A percentile compares a stretch with the other conserved stretches of the same genome.
Evolutionary conservation across 2,113 vertebrate genomes (phyloP).

Genomic region (Actinemys pallida): DNA sequence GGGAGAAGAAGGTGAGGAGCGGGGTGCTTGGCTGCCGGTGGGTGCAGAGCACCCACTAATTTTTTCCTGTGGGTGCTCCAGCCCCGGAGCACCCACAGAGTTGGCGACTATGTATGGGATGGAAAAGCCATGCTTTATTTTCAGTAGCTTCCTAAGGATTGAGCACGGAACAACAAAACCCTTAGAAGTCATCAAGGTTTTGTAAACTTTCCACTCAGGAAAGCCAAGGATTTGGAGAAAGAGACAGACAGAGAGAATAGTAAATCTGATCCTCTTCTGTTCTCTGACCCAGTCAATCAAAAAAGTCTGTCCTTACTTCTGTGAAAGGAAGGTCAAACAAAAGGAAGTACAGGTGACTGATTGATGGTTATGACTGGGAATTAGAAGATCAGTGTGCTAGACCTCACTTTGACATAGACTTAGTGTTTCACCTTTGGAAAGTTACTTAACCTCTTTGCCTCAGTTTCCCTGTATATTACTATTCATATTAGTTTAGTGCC

Average conservation of each 20-base stretch:
- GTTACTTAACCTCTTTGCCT: too few relatives aligned
- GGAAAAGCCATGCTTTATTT: neutral
- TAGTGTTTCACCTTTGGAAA: too few relatives aligned
- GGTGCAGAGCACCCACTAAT: too few relatives aligned
- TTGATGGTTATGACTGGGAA: neutral
- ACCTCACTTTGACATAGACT: neutral
- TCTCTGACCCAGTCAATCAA: neutral
- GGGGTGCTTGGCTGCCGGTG: too few relatives aligned
- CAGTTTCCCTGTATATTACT: neutral
- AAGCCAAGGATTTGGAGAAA: neutral
- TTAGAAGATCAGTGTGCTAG: neutral
- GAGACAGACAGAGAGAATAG: neutral
- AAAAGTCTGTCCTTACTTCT: neutral
- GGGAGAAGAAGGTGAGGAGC: too few relatives aligned
- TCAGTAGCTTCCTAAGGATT: neutral
- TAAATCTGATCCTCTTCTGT: neutral
- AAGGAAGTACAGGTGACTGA: neutral
- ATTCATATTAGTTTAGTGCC: neutral
- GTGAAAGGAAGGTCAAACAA: neutral
- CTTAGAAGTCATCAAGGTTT: neutral
- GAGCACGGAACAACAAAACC: neutral
- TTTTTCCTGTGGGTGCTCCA: too few relatives aligned
- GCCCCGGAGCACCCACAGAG: too few relatives aligned
- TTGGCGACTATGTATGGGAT: neutral
- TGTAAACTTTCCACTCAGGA: neutral